phyloP scores from a whole-genome alignment of 92 coral and sea anemone species.

The Epizoanthus rinbou region DNA sequence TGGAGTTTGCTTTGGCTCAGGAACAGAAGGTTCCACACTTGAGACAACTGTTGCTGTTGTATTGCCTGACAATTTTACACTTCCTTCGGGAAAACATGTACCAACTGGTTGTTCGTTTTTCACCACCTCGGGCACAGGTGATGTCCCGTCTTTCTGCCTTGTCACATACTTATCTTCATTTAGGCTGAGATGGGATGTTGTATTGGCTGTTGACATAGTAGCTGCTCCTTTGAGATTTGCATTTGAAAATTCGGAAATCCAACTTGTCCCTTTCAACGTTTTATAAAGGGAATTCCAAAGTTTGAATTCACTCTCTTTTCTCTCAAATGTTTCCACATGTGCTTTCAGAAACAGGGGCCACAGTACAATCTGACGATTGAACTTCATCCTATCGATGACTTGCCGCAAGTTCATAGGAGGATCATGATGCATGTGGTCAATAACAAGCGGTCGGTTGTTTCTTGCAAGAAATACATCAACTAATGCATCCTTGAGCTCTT shows the following conservation, averaged over 20 bases:
- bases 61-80: not conserved
- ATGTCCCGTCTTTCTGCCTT: not conserved
- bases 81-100: not conserved
- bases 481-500: not conserved
- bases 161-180: not conserved
- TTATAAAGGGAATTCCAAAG: constrained; percentile 2
- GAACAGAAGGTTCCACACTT: not conserved
- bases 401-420: not conserved
- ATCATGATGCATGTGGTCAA: not conserved
- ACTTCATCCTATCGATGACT: not conserved
- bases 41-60: not conserved
- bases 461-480: constrained; percentile 20
- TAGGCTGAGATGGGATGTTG: not conserved
- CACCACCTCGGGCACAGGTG: not conserved
- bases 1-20: not conserved
- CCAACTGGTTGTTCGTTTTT: not conserved
- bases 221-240: too few species aligned
- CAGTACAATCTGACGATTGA: not conserved
- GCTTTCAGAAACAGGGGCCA: not conserved
- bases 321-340: not conserved
- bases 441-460: not conserved
- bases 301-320: not conserved
- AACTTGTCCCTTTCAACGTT: not conserved
- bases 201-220: not conserved
- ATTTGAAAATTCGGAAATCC: not conserved